phyloP scores from a whole-genome alignment of 2,888 invertebrate genomes.

The Watsonalla binaria region DNA sequence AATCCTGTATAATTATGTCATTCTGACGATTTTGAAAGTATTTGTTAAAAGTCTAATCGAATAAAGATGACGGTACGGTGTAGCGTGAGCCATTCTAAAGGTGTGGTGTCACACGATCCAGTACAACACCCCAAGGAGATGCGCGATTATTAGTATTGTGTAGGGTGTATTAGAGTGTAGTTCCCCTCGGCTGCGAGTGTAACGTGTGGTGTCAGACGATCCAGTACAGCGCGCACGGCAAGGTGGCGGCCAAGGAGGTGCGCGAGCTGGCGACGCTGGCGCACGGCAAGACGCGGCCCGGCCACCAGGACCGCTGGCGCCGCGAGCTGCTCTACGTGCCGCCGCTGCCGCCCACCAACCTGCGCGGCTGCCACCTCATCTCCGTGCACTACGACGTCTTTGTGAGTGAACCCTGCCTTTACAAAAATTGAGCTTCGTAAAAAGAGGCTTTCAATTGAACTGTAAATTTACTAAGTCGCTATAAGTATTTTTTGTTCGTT shows the following conservation, averaged over 20 bases:
- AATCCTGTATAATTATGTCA: too few relatives aligned
- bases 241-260: constrained; percentile 91
- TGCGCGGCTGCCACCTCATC: constrained; percentile 95
- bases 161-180: too few relatives aligned
- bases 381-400: constrained; percentile 95
- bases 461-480: background rate
- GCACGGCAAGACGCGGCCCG: constrained; percentile 89
- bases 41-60: too few relatives aligned
- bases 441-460: too few relatives aligned
- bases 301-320: constrained; percentile 90
- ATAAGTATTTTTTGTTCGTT: constrained; percentile 16
- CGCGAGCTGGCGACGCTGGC: constrained; percentile 88
- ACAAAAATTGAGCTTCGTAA: too few relatives aligned
- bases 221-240: constrained; percentile 91
- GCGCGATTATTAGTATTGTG: too few relatives aligned
- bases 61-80: too few relatives aligned
- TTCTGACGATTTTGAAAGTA: too few relatives aligned
- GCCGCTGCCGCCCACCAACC: constrained; percentile 95
- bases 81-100: too few relatives aligned
- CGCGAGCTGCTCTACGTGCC: constrained; percentile 95
- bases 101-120: too few relatives aligned
- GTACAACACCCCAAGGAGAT: too few relatives aligned
- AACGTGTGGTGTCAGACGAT: constrained; percentile 81
- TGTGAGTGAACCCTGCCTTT: constrained; percentile 76
- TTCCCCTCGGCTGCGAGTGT: background rate